Percentiles rank a stretch among this genome's conserved stretches.
phyloP scores from a whole-genome alignment of 1,140 invertebrate genomes.

The Acromyrmex charruanus region DNA sequence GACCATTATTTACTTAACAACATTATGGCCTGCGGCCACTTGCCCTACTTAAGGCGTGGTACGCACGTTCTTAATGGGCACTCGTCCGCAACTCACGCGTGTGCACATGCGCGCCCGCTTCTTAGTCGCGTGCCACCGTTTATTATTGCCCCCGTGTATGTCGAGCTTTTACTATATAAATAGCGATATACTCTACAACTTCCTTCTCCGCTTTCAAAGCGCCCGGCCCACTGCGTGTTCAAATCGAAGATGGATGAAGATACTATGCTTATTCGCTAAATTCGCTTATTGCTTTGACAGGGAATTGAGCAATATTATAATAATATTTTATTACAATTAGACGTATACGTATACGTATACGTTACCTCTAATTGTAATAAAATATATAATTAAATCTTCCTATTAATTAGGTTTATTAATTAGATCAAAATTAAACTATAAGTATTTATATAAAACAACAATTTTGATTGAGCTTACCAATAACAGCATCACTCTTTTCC shows the following conservation, averaged over 20 bases:
- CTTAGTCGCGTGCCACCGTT: conserved; percentile 61
- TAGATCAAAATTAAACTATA: too few relatives aligned
- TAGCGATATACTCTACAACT: conserved; percentile 16
- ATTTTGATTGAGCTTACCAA: conserved; percentile 42
- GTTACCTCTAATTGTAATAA: too few relatives aligned
- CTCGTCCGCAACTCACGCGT: conserved; percentile 74
- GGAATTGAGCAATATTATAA: too few relatives aligned
- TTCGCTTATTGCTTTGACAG: too few relatives aligned
- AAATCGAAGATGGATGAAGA: too few relatives aligned
- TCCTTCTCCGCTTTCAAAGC: background rate
- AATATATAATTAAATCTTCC: too few relatives aligned
- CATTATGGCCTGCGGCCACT: conserved; percentile 75
- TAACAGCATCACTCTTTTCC: conserved; percentile 79
- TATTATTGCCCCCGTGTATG: conserved; percentile 13
- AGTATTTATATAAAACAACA: too few relatives aligned
- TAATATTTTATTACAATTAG: too few relatives aligned
- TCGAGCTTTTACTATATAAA: conserved; percentile 3
- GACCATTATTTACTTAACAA: conserved; percentile 81
- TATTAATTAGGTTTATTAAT: too few relatives aligned
- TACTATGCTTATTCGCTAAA: too few relatives aligned
- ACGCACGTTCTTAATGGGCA: conserved; percentile 78
- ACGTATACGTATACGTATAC: too few relatives aligned
- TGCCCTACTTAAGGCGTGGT: conserved; percentile 65
- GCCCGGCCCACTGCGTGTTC: background rate
- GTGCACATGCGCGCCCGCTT: conserved; percentile 52